Base-by-base conservation (phyloP, 2,113 vertebrate genomes). In the Coturnix japonica region DNA sequence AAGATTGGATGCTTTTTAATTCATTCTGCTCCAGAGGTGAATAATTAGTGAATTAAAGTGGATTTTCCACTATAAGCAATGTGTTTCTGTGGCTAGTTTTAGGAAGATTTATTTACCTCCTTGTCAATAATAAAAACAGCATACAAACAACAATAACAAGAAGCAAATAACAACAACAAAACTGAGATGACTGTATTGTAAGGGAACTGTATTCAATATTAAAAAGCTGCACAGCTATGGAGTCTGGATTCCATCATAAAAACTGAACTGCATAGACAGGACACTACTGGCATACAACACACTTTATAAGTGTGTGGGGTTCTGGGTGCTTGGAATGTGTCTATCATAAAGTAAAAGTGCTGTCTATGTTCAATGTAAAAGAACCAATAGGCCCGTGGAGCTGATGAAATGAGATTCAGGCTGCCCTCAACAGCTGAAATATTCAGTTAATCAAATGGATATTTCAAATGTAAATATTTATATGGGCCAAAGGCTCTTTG, bases 401-500 rank as follows among this genome's bases (percentile, higher is more conserved):
- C 59, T 73, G 85, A 92, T 90, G 81, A 81, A 95, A 83, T 95
- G 66, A 95, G 61, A 95, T 95, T 95, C 67, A 93, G 93, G 61
- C 94, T 90, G 88, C 64, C 44, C 88, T 94, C 91, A 67, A 94
- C 95, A 94, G 95, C 94, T 97, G 95, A 81, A 95, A 91, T 93
- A 80, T 87, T 89, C 83, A 74, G 82, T 92, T 66, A 82, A 89
- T 91, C 57, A 94, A 95, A 96, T 94, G 92, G 95, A 82, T 94
- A 90, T 95, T 81, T 95, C 85, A 95, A 88, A 94, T 90, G 84
- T 96, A 97, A 97, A 97, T 95, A 95, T 97, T 96, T 97, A 93
- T 96, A 96, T 72, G 78, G 59, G 92, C 91, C 96, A 81, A 95
- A 85, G 73, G 81, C 51, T 91, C 78, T 90, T 91, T 90, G 33